These are phyloP conservation scores for Cladorhizidae sp. DNA, from an alignment of 37 sponge, comb jelly and placozoan species.

Conservation along the genomic window DNA sequence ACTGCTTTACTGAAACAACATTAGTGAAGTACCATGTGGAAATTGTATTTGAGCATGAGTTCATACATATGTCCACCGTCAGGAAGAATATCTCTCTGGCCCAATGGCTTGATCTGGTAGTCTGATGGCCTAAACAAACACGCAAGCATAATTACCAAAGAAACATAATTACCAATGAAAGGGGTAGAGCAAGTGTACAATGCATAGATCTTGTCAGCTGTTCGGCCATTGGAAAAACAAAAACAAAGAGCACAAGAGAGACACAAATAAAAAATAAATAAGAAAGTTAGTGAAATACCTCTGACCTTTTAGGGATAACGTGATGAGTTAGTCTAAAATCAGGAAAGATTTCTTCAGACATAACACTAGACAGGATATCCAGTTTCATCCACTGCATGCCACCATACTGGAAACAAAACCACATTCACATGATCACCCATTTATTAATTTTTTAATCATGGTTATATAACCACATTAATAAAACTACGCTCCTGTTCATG, in stretches of 20 bases:
- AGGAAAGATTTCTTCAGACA: conserved; percentile 61
- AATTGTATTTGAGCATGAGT: conserved; percentile 70
- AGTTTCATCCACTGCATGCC: conserved; percentile 43
- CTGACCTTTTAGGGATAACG: conserved; percentile 53
- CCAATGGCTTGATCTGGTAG: conserved; percentile 53
- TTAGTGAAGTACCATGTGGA: conserved; percentile 61
- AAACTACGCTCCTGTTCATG: too few species aligned
- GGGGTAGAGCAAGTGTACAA: too few species aligned
- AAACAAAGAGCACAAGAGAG: background rate
- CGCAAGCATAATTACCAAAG: too few species aligned
- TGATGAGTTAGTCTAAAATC: conserved; percentile 77
- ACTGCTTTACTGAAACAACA: background rate
- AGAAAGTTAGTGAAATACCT: background rate
- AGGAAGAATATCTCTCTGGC: conserved; percentile 57
- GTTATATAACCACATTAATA: too few species aligned
- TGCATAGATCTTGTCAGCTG: too few species aligned
- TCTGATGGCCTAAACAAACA: conserved; percentile 50
- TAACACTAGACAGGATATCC: conserved; percentile 34
- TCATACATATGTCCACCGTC: conserved; percentile 63
- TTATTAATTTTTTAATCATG: too few species aligned
- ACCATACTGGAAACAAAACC: conserved; percentile 30
- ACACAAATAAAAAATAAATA: too few species aligned
- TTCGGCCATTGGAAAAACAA: background rate
- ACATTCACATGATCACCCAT: too few species aligned
- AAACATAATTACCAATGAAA: too few species aligned